A percentile compares a stretch with the other conserved stretches of the same genome.
phyloP scores from a whole-genome alignment of 2,113 vertebrate genomes.

The Riparia riparia region DNA sequence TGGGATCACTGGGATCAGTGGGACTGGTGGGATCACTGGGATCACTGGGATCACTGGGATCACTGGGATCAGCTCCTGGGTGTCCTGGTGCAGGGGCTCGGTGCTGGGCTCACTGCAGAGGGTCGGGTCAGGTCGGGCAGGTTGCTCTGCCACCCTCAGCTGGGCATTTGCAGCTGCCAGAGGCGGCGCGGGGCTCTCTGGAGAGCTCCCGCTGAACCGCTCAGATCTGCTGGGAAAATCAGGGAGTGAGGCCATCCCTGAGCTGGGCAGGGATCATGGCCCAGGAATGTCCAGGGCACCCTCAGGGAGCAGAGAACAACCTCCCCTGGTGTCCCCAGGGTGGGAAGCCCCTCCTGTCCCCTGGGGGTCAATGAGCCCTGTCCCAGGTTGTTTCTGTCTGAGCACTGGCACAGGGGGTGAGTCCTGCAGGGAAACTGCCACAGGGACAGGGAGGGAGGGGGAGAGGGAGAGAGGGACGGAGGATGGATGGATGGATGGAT shows the following conservation, averaged over 20 bases:
- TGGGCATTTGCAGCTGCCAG: neutral
- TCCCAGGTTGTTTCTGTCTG: neutral
- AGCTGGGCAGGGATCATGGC: neutral
- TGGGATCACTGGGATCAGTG: no score
- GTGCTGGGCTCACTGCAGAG: neutral
- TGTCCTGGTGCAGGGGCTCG: neutral
- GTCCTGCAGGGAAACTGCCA: neutral
- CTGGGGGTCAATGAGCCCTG: neutral
- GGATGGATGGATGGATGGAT: no score
- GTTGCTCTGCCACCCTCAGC: neutral
- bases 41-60: no score
- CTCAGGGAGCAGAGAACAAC: no score
- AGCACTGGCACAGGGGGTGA: neutral
- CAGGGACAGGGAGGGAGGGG: neutral
- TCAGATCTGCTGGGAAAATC: neutral
- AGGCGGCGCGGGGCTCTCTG: neutral
- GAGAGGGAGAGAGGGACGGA: neutral
- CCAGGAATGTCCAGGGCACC: neutral
- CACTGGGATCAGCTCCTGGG: accelerated
- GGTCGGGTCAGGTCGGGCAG: neutral
- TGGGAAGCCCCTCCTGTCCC: neutral
- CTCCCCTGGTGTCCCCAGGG: neutral
- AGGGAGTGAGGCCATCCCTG: neutral
- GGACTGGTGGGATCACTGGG: no score
- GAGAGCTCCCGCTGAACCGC: neutral